These are phyloP conservation scores for Oryctolagus cuniculus DNA, from an alignment of 2,113 vertebrate genomes.

Conservation along the genomic window mOryCun1.1 NC_091441.1:29203501-29204000, in stretches of 20 bases:
- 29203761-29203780: background rate
- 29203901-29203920: background rate
- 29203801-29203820: background rate
- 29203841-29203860: background rate
- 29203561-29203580: background rate
- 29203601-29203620: background rate
- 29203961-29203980: background rate
- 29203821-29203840: background rate
- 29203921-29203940: background rate
- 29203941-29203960: background rate
- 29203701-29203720: background rate
- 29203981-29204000: background rate
- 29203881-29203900: background rate
- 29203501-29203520: background rate
- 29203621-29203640: no score
- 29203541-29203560: background rate
- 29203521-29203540: accelerated
- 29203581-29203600: background rate
- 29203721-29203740: no score
- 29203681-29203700: background rate
- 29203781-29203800: background rate
- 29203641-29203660: no score
- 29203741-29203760: background rate
- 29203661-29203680: background rate
- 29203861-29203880: background rate